phyloP scores from a whole-genome alignment of 1,140 invertebrate species.

The Apis cerana region DNA sequence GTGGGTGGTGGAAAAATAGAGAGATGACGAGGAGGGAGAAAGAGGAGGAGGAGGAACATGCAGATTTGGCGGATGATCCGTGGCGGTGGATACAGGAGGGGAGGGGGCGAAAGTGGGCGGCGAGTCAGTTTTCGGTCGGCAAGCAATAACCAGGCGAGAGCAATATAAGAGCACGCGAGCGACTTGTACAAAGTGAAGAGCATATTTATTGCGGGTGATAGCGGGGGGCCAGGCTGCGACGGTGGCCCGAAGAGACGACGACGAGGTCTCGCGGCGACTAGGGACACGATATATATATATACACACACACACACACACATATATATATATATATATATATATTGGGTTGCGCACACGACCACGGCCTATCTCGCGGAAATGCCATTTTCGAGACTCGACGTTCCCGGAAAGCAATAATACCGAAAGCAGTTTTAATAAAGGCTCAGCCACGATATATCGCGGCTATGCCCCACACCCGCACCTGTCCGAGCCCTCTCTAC shows the following conservation, averaged over 20 bases:
- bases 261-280: constrained; percentile 10
- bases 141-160: constrained; percentile 53
- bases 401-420: constrained; percentile 72
- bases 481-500: constrained; percentile 50
- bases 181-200: constrained; percentile 64
- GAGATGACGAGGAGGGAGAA: too few species aligned
- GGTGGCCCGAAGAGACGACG: constrained; percentile 35
- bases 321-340: constrained; percentile 11
- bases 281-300: constrained; percentile 37
- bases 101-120: constrained; percentile 26
- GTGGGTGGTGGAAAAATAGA: not conserved
- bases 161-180: constrained; percentile 57
- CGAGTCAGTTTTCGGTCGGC: constrained; percentile 40
- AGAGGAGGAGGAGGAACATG: not conserved
- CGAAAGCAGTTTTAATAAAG: constrained; percentile 72
- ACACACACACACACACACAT: too few species aligned
- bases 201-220: constrained; percentile 62
- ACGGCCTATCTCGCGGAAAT: constrained; percentile 67
- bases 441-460: constrained; percentile 69
- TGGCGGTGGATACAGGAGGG: not conserved
- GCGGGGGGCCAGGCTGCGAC: constrained; percentile 40
- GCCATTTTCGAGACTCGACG: constrained; percentile 70
- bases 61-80: constrained; percentile 42
- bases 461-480: constrained; percentile 58
- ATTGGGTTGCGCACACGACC: constrained; percentile 43